A percentile compares a stretch with the other conserved stretches of the same genome.
These are phyloP conservation scores for Erythrocercus mccallii DNA, from an alignment of 2,113 vertebrate genomes.

Conservation along the genomic window DNA sequence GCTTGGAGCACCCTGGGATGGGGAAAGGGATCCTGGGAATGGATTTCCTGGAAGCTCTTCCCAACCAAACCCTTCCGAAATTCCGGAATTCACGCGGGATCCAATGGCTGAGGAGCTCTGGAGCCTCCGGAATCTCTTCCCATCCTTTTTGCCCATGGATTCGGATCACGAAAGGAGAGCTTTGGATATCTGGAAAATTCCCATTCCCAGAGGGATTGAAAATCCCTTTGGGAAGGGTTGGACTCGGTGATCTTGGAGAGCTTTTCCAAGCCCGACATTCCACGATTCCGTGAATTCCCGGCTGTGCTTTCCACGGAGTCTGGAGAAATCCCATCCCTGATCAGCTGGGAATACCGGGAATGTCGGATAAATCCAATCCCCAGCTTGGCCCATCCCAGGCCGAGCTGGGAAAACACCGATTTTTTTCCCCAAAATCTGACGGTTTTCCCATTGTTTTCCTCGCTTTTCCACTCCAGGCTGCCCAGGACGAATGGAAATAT, in stretches of 20 bases:
- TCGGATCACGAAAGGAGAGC: accelerated
- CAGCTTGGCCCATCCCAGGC: accelerated
- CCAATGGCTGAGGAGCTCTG: accelerated
- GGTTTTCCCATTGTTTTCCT: accelerated
- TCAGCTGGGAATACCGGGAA: neutral
- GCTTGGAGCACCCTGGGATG: neutral
- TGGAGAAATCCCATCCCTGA: neutral
- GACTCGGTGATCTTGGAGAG: accelerated
- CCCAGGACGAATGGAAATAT: conserved; percentile 90
- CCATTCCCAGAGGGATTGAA: neutral
- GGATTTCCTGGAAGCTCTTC: neutral
- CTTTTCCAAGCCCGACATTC: accelerated
- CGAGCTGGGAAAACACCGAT: accelerated
- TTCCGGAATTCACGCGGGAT: accelerated
- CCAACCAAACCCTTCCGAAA: neutral
- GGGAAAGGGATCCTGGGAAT: neutral
- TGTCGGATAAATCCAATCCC: neutral
- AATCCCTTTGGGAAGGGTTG: neutral
- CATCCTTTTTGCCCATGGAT: neutral
- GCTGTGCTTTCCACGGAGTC: neutral
- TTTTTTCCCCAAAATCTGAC: accelerated
- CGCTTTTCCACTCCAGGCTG: conserved; percentile 54
- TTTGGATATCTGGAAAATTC: neutral
- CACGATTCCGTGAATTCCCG: accelerated
- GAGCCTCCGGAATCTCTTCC: neutral